Percentiles rank a stretch among this genome's conserved stretches.
These are phyloP conservation scores for Azorinus chamasolen DNA, from an alignment of 2,888 invertebrate species.

Conservation along the genomic window DNA sequence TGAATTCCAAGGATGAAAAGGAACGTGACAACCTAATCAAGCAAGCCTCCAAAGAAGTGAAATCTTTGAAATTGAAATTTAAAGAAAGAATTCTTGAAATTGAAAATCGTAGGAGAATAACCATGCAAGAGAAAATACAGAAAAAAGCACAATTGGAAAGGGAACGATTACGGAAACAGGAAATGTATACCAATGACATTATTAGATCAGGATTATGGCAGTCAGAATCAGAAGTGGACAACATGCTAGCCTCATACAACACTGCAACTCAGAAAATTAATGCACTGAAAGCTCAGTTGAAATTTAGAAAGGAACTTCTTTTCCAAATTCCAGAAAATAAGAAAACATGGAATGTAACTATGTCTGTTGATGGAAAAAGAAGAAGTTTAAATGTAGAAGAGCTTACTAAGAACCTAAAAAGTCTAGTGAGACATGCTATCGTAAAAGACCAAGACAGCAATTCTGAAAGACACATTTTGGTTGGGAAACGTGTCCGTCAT, in stretches of 20 bases:
- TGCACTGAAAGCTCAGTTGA: slow-evolving; percentile 20
- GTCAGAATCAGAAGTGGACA: slow-evolving; percentile 14
- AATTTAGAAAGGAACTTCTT: slow-evolving; percentile 20
- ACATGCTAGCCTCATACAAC: slow-evolving; percentile 14
- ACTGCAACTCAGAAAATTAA: slow-evolving; percentile 1
- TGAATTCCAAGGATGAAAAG: neutral
- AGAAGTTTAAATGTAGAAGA: slow-evolving; percentile 3
- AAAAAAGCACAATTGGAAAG: slow-evolving; percentile 12
- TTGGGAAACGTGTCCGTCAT: slow-evolving; percentile 21
- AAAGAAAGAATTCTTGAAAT: neutral
- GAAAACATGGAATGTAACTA: slow-evolving; percentile 14
- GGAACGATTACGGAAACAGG: slow-evolving; percentile 13
- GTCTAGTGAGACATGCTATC: slow-evolving; percentile 1
- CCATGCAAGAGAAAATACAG: slow-evolving; percentile 1
- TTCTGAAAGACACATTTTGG: slow-evolving; percentile 4
- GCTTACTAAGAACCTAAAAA: slow-evolving; percentile 9
- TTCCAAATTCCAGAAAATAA: slow-evolving; percentile 12
- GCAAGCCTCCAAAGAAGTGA: neutral
- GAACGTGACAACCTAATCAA: neutral
- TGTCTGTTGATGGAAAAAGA: slow-evolving; percentile 12
- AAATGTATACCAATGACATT: slow-evolving; percentile 10
- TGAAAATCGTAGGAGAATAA: slow-evolving; percentile 12
- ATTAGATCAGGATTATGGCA: slow-evolving; percentile 16
- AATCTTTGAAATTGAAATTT: neutral
- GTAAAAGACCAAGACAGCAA: slow-evolving; percentile 9